A percentile compares a stretch with the other conserved stretches of the same genome.
These are phyloP conservation scores for Drosophila merina DNA, from an alignment of 2,888 invertebrate genomes.

Conservation along the genomic window DNA sequence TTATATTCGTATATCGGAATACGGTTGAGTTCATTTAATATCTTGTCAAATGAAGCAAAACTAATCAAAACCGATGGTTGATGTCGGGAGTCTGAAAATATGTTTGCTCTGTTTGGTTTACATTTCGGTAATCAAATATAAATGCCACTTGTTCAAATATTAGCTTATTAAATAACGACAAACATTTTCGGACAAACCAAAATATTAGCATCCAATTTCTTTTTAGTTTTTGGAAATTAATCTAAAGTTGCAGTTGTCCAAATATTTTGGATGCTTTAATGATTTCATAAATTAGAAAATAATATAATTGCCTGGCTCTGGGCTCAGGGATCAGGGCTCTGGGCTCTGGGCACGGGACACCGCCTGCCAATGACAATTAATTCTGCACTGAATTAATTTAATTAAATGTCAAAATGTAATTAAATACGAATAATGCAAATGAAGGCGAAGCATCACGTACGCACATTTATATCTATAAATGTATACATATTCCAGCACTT, in stretches of 20 bases:
- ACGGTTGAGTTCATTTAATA: neutral
- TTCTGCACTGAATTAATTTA: constrained; percentile 73
- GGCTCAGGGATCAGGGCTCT: too few species aligned
- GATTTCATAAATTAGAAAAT: constrained; percentile 4
- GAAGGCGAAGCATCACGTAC: constrained; percentile 58
- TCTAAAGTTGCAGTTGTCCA: neutral
- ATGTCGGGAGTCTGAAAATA: neutral
- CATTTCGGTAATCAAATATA: neutral
- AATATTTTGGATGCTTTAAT: neutral
- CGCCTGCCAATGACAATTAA: constrained; percentile 66
- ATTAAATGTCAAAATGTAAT: constrained; percentile 80
- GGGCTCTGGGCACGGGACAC: constrained; percentile 1
- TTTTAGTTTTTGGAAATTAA: constrained; percentile 2
- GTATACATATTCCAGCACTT: constrained; percentile 9
- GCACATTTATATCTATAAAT: neutral
- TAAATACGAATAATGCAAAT: constrained; percentile 71
- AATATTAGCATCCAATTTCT: neutral
- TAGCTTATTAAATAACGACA: neutral
- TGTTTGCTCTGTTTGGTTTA: neutral
- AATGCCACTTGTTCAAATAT: neutral
- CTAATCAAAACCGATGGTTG: neutral
- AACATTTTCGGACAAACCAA: neutral
- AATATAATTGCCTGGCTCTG: neutral
- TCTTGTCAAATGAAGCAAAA: neutral
- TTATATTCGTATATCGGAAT: neutral